Conservation (phyloP, 2,888 invertebrate genomes). For the Calephelis perditalis region DNA sequence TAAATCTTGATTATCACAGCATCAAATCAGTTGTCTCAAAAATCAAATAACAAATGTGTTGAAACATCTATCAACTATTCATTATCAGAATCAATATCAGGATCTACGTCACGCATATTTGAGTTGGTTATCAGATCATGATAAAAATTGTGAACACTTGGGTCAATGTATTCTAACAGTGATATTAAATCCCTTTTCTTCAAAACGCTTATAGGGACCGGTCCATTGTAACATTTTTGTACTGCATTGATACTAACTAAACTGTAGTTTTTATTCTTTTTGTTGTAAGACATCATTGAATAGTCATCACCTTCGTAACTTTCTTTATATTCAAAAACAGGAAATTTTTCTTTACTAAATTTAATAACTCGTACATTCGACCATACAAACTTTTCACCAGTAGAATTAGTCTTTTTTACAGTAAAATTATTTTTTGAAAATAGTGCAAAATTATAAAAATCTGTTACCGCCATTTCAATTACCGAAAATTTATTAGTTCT, state of each 20-base stretch:
- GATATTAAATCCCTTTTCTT: background rate
- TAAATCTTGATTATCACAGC: too few relatives aligned
- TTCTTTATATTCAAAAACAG: background rate
- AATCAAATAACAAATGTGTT: too few relatives aligned
- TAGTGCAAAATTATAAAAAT: too few relatives aligned
- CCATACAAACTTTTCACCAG: background rate
- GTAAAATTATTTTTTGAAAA: too few relatives aligned
- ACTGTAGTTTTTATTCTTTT: background rate
- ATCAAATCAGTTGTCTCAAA: too few relatives aligned
- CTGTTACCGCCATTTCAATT: slow-evolving; percentile 21
- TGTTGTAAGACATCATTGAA: background rate
- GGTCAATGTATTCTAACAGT: slow-evolving; percentile 3
- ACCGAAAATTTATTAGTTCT: slow-evolving; percentile 28
- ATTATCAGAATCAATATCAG: background rate
- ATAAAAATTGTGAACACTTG: slow-evolving; percentile 1
- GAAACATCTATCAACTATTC: too few relatives aligned
- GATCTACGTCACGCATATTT: background rate
- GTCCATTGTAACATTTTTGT: slow-evolving; percentile 1
- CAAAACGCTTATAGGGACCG: background rate
- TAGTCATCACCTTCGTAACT: background rate
- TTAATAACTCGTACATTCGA: background rate
- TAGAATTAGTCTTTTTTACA: background rate
- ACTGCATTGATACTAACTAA: background rate
- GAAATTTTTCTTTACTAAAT: background rate
- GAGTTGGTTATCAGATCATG: background rate